Percentiles rank a stretch among this genome's conserved stretches.
phyloP scores from a whole-genome alignment of 2,113 vertebrate genomes.

The Mohoua ochrocephala region DNA sequence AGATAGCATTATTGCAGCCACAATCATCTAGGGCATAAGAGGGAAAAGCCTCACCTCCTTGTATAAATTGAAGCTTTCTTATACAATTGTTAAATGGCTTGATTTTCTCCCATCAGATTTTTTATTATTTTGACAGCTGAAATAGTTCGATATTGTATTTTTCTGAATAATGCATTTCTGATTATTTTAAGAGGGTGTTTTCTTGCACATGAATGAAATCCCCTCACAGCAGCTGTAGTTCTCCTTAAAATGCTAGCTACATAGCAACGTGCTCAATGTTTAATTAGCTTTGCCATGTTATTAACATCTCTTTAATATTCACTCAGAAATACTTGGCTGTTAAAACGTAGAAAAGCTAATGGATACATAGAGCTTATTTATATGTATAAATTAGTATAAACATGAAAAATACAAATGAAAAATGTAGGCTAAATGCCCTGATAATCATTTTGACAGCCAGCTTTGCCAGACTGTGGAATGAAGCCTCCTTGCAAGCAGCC shows the following conservation, averaged over 20 bases:
- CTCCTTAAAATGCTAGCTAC: slow-evolving; percentile 32
- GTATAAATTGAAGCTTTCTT: neutral
- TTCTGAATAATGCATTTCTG: slow-evolving; percentile 11
- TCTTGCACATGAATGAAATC: slow-evolving; percentile 7
- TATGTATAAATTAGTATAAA: neutral
- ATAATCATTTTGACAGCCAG: neutral
- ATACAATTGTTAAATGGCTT: neutral
- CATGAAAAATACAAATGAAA: neutral
- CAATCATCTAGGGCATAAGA: neutral
- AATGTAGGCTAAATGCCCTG: neutral
- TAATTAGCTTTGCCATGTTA: slow-evolving; percentile 28
- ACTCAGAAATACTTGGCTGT: neutral
- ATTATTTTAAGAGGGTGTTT: neutral
- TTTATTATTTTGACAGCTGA: slow-evolving; percentile 16
- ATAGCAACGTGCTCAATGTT: neutral
- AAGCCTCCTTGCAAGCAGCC: neutral
- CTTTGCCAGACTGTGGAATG: neutral
- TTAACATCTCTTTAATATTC: slow-evolving; percentile 48
- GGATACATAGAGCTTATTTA: slow-evolving; percentile 1
- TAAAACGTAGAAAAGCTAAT: neutral
- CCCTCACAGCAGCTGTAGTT: slow-evolving; percentile 4
- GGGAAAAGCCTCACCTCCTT: neutral
- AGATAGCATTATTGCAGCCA: neutral
- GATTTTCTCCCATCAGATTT: neutral
- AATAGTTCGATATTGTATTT: neutral